Percentiles rank a stretch among this genome's conserved stretches.
Conservation (phyloP, 2,113 vertebrate genomes). For the Plotosus lineatus region DNA sequence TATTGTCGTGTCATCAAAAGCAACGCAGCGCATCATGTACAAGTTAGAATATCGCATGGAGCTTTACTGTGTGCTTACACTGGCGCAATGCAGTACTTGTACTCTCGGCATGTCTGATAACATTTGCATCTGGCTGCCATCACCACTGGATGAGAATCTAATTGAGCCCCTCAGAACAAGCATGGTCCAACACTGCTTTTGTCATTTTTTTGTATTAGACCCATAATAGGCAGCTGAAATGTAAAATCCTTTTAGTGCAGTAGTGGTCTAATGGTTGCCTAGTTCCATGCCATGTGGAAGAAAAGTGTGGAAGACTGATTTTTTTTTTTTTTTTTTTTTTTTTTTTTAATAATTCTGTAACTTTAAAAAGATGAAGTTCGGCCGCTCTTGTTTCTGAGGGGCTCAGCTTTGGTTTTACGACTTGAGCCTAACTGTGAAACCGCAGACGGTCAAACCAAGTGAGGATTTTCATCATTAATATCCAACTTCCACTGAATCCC, state of each 20-base stretch:
- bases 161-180: too few species aligned
- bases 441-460: constrained; percentile 34
- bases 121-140: constrained; percentile 49
- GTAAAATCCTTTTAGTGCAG: too few species aligned
- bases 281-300: too few species aligned
- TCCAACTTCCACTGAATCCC: constrained; percentile 32
- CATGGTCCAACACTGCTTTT: too few species aligned
- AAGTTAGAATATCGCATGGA: constrained; percentile 35
- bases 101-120: constrained; percentile 38
- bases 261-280: too few species aligned
- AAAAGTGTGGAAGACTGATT: too few species aligned
- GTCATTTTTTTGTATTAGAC: too few species aligned
- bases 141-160: constrained; percentile 9
- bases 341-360: too few species aligned
- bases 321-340: too few species aligned
- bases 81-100: constrained; percentile 36
- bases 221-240: too few species aligned
- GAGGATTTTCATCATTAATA: constrained; percentile 59
- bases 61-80: constrained; percentile 44
- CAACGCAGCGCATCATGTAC: constrained; percentile 53
- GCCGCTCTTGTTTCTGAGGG: too few species aligned
- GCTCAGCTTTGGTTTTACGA: constrained; percentile 10
- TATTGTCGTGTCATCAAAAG: constrained; percentile 54
- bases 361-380: too few species aligned
- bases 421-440: constrained; percentile 4